Evolutionary conservation across 2,888 invertebrate genomes (phyloP), one percentile per base, ranked within the genome.

Genomic region (Rhyacophila evoluta): DNA sequence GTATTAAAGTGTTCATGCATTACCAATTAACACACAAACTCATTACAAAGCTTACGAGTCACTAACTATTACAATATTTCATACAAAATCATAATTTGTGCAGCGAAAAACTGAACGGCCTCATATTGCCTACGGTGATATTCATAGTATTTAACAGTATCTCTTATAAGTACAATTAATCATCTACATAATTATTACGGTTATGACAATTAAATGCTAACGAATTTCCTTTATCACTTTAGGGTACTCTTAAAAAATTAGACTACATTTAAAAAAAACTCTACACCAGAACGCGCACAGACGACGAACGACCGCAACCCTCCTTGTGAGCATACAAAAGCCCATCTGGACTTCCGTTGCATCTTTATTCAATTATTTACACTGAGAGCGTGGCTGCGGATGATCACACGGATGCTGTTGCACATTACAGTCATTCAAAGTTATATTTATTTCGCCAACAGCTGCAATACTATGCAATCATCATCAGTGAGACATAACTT

Each of bases 91-190:
- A 55, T 55, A 55, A 19, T 55, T 55, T 55, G 55, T 55, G 55
- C 55, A 55, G 55, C 55, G 55, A 55, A 55, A 55, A 55, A 55
- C 55, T 55, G 55, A n/a, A 55, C 55, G 55, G 55, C 55, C 55
- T 55, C 55, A 55, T 55, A 55, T 55, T 19, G 55, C 55, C 55
- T 19, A 55, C 25, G 25, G 55, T 55, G 55, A 55, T 55, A 55
- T 55, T 55, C 5, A 55, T 55, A 55, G 55, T 55, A 55, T 55
- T 55, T 19, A 55, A 55, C 55, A 19, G 55, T 55, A 55, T 55
- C 55, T 55, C 55, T 55, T 55, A 55, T 55, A 55, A 55, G 55
- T 55, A 25, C 25, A 55, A 55, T 55, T 55, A 55, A 19, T 55
- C 15, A 19, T 55, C 55, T 55, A 55, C 12, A 55, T 55, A 19